Evolutionary conservation across 2,113 vertebrate species (phyloP).

Genomic region (Psephotus haematonotus): DNA sequence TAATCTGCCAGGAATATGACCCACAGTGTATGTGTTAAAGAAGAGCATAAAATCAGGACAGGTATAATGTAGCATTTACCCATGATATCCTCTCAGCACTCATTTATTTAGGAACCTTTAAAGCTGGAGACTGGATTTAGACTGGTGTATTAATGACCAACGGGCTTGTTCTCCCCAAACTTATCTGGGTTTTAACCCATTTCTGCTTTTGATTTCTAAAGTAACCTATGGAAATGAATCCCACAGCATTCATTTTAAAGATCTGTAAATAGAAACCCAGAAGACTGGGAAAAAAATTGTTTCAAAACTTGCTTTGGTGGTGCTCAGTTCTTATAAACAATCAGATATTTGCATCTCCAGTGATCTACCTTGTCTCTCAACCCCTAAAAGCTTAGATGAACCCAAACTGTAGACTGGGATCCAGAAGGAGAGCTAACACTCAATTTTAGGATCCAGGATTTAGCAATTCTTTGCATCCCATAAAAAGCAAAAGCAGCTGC

Average conservation of each 20-base stretch:
- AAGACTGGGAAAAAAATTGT: neutral
- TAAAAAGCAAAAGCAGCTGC: neutral
- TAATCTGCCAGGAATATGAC: neutral
- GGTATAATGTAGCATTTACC: neutral
- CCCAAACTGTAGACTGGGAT: neutral
- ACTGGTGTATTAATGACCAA: neutral
- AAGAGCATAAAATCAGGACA: neutral
- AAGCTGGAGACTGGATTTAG: neutral
- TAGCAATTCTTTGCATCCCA: neutral
- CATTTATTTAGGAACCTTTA: neutral
- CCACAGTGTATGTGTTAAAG: neutral
- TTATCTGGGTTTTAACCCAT: neutral
- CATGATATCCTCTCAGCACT: neutral
- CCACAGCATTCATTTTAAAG: neutral
- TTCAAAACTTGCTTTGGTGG: neutral
- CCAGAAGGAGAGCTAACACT: neutral
- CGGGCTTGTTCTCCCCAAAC: neutral
- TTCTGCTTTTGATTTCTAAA: neutral
- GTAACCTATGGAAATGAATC: neutral
- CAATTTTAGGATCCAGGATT: neutral
- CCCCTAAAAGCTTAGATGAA: neutral
- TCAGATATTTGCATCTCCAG: neutral
- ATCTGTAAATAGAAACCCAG: neutral
- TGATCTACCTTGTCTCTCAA: neutral
- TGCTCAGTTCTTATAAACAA: neutral